phyloP scores from a whole-genome alignment of 2,113 vertebrate genomes.

The Gnathonemus echidnorhynchus region DNA sequence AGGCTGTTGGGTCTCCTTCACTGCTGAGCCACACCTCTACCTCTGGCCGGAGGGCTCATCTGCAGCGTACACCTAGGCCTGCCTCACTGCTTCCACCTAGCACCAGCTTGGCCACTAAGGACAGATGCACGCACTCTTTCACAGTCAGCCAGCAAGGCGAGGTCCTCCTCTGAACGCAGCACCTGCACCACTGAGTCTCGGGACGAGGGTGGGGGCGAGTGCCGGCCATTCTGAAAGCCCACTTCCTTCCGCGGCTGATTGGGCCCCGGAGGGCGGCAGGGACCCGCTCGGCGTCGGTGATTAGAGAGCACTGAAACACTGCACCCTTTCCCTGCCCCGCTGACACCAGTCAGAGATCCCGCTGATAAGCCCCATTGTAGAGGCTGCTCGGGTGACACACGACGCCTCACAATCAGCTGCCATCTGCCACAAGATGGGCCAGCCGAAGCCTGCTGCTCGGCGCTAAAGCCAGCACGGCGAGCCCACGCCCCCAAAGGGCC shows the following conservation, averaged over 20 bases:
- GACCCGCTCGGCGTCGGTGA: neutral
- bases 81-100: neutral
- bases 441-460: neutral
- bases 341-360: neutral
- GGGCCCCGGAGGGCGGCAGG: neutral
- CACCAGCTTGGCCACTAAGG: neutral
- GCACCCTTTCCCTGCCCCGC: neutral
- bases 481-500: neutral
- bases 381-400: slow-evolving; percentile 5
- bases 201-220: neutral
- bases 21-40: slow-evolving; percentile 2
- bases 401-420: slow-evolving; percentile 9
- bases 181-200: neutral
- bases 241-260: slow-evolving; percentile 1
- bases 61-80: neutral
- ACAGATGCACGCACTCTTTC: neutral
- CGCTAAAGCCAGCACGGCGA: neutral
- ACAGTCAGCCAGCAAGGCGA: neutral
- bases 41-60: neutral
- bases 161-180: neutral
- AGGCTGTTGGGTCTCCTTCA: neutral
- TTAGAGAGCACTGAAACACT: neutral
- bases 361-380: slow-evolving; percentile 3
- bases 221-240: too few species aligned
- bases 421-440: slow-evolving; percentile 5